Evolutionary conservation across 2,797 vertebrate species (phyloP), one percentile per base, ranked within the genome.

Genomic region (Syngnathus acus): DNA sequence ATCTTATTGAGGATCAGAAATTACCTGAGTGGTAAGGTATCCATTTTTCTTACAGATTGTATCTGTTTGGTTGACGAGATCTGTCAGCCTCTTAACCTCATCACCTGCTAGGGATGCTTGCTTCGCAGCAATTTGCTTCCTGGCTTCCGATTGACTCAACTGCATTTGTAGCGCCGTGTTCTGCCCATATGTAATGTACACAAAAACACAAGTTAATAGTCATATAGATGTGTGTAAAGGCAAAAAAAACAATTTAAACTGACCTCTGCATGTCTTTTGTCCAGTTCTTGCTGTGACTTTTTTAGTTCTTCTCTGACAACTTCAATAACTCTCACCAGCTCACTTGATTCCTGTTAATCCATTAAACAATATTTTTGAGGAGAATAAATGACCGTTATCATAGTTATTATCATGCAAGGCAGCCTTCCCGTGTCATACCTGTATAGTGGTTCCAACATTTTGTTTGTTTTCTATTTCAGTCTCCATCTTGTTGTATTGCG

Each of bases 181-280:
- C 93, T 93, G 59, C 67, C 19, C 45, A 37, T 17, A 37, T 17
- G 26, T 14, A 57, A 57, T 37, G 14, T 54, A 54, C 21, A 64
- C 26, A 68, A 13, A 0, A 66, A 23, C 48, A 70, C 9, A 50
- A 11, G 7, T 67, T 2, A 21, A 47, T 47, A n/a, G 40, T 40
- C 37, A 42, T 17, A 8, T 65, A 0, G 19, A 10, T 45, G 39
- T 47, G 1, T 60, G 7, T n/a, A 55, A 4, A 6, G 65, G 21
- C 6, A 47, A 40, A 72, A n/a, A 0, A 13, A 13, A 68, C 17
- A 17, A 0, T 54, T 47, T 48, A 6, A 61, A 63, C 78, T 71
- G 82, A 93, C 93, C 76, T 92, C 89, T 42, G 26, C 66, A 53
- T 75, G 80, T 58, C 80, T 83, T 58, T 86, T 84, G 64, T 89